phyloP scores from a whole-genome alignment of 2,888 invertebrate species.

The Strigamia transsilvanica region DNA sequence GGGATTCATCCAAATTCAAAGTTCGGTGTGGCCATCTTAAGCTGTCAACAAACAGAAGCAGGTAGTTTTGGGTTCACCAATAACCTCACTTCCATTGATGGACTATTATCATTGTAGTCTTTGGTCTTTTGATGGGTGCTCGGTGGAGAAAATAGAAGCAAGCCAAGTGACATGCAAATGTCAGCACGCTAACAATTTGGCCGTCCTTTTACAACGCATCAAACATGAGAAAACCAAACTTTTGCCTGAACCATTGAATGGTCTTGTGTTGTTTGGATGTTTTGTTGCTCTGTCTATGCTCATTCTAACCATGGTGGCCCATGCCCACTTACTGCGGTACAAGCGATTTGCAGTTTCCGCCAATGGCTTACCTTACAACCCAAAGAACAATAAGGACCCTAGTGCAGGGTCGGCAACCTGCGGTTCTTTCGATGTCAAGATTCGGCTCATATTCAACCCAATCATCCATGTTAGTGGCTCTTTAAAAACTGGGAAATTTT shows the following conservation, averaged over 20 bases:
- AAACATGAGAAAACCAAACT: slow-evolving; percentile 37
- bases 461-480: no score
- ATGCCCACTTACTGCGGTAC: slow-evolving; percentile 55
- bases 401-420: no score
- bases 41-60: slow-evolving; percentile 52
- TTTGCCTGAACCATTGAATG: slow-evolving; percentile 52
- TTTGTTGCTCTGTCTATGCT: slow-evolving; percentile 52
- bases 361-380: background rate
- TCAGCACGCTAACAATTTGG: slow-evolving; percentile 54
- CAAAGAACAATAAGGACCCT: no score
- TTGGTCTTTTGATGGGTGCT: slow-evolving; percentile 54
- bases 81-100: background rate
- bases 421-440: no score
- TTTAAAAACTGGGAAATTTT: no score
- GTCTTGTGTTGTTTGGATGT: slow-evolving; percentile 54
- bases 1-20: slow-evolving; percentile 33
- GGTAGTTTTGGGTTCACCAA: background rate
- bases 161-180: slow-evolving; percentile 54
- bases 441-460: no score
- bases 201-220: slow-evolving; percentile 51
- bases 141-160: slow-evolving; percentile 15
- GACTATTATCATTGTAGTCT: slow-evolving; percentile 48
- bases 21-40: slow-evolving; percentile 52
- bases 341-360: background rate
- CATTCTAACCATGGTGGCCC: slow-evolving; percentile 52